These are phyloP conservation scores for Diadema setosum DNA, from an alignment of 35 echinoderm and acorn worm genomes.

Conservation along the genomic window DNA sequence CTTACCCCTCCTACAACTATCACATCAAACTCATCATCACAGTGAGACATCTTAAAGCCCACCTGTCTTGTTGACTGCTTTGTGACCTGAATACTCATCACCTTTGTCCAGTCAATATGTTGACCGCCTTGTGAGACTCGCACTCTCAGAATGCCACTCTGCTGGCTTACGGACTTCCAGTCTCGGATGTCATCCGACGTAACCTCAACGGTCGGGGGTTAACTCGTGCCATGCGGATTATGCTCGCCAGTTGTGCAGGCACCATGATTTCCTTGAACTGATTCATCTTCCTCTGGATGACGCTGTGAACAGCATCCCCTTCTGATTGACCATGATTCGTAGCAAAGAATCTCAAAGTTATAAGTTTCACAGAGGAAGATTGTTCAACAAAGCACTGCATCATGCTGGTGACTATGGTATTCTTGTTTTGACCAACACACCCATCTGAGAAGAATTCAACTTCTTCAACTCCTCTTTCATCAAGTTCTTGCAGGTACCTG, in stretches of 20 bases:
- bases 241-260: not conserved
- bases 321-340: conserved; percentile 74
- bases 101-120: conserved; percentile 1
- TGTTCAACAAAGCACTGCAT: not conserved
- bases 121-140: not conserved
- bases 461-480: conserved; percentile 22
- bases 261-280: not conserved
- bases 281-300: conserved; percentile 24
- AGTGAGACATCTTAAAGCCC: no score
- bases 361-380: not conserved
- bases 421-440: conserved; percentile 73
- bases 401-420: conserved; percentile 43
- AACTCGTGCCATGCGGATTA: conserved; percentile 34
- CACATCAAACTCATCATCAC: no score
- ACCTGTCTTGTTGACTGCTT: no score
- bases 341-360: conserved; percentile 53
- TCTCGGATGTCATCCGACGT: not conserved
- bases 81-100: not conserved
- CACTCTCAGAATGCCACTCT: not conserved
- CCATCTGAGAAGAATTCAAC: conserved; percentile 57
- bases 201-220: not conserved
- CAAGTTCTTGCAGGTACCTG: not conserved
- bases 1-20: no score
- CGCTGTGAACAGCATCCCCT: conserved; percentile 63
- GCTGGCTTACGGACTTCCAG: conserved; percentile 24